Evolutionary conservation across 2,113 vertebrate genomes (phyloP).

Genomic region (Mesembrinibis cayennensis): DNA sequence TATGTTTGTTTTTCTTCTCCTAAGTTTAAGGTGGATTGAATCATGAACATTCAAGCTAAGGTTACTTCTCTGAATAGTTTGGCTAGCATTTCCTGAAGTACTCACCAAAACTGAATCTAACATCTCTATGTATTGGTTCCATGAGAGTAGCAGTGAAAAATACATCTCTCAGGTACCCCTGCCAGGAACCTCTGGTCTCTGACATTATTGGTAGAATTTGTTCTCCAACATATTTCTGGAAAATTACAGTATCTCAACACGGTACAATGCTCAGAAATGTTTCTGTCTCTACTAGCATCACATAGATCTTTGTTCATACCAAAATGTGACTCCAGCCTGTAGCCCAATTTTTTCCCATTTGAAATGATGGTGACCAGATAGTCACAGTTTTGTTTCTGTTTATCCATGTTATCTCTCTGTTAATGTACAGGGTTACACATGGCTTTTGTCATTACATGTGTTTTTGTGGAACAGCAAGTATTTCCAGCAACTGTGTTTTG

Average conservation of each 20-base stretch:
- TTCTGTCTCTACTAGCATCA: neutral
- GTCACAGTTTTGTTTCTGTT: neutral
- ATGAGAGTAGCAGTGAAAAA: neutral
- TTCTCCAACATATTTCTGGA: neutral
- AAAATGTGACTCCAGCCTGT: neutral
- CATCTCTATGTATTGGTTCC: neutral
- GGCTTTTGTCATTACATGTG: neutral
- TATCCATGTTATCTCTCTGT: neutral
- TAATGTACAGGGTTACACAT: neutral
- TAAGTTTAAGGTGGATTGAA: neutral
- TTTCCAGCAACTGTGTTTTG: neutral
- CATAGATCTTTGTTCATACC: neutral
- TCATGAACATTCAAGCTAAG: neutral
- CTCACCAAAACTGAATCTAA: neutral
- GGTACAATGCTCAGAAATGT: neutral
- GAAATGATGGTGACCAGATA: neutral
- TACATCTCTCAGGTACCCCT: neutral
- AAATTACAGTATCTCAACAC: neutral
- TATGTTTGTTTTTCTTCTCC: neutral
- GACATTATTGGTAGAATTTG: neutral
- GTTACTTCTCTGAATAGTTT: neutral
- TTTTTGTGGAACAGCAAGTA: neutral
- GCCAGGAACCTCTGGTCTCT: neutral
- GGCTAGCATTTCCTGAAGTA: neutral
- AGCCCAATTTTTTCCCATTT: neutral